Percentiles rank a stretch among this genome's conserved stretches.
Evolutionary conservation across 2,797 vertebrate genomes (phyloP).

Genomic region (Gorsachius magnificus): DNA sequence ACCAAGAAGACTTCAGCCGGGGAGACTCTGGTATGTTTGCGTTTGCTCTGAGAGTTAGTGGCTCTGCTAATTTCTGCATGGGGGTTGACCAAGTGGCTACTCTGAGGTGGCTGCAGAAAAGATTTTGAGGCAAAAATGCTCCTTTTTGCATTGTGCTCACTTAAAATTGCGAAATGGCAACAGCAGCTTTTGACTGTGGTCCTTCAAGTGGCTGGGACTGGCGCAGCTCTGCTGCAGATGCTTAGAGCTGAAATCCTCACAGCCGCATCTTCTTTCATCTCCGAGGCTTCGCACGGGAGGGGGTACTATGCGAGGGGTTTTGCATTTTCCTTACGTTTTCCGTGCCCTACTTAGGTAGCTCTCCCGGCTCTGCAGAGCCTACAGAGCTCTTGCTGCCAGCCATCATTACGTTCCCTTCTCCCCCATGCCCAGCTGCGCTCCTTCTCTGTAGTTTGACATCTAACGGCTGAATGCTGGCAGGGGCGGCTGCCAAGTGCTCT

Average conservation of each 20-base stretch:
- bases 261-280: background rate
- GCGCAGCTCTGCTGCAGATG: background rate
- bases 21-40: constrained; percentile 77
- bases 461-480: background rate
- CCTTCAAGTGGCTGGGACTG: background rate
- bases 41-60: background rate
- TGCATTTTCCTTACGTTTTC: background rate
- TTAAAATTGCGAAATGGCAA: background rate
- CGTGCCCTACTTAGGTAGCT: background rate
- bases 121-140: background rate
- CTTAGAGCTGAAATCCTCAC: background rate
- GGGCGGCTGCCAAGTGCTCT: rapidly evolving
- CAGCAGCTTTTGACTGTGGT: background rate
- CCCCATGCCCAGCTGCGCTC: rapidly evolving
- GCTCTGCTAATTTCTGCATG: background rate
- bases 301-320: background rate
- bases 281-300: rapidly evolving
- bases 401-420: rapidly evolving
- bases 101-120: background rate
- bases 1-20: constrained; percentile 75
- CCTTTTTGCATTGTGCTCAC: background rate
- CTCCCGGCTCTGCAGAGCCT: background rate
- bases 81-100: background rate
- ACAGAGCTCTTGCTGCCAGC: background rate
- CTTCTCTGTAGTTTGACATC: background rate